A percentile compares a stretch with the other conserved stretches of the same genome.
phyloP scores from a whole-genome alignment of 2,113 vertebrate genomes.

The Caranx melampygus region DNA sequence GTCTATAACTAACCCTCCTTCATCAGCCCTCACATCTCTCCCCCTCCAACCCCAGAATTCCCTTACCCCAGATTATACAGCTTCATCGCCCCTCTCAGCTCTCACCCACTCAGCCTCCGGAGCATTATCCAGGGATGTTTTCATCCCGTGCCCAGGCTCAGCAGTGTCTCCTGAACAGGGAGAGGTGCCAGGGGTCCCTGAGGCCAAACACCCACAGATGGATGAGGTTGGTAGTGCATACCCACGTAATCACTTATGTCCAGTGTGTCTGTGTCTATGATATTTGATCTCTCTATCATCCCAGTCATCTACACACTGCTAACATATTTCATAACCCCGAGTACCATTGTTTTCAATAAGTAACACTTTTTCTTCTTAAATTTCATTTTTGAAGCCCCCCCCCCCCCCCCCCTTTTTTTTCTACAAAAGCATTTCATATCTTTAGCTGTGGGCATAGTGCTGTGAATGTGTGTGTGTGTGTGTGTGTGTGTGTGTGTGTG shows the following conservation, averaged over 20 bases:
- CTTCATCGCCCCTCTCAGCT: conserved; percentile 13
- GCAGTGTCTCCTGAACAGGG: conserved; percentile 18
- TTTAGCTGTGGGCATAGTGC: conserved; percentile 10
- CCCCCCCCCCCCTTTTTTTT: neutral
- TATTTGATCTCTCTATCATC: conserved; percentile 5
- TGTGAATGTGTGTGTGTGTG: conserved; percentile 19
- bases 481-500: conserved; percentile 11
- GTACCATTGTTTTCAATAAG: neutral
- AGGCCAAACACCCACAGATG: conserved; percentile 40
- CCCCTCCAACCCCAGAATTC: neutral
- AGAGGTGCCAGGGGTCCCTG: conserved; percentile 34
- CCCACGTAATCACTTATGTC: neutral
- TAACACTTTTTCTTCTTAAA: neutral
- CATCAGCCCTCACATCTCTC: neutral
- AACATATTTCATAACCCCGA: neutral
- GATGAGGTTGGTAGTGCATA: conserved; percentile 8
- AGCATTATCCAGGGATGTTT: conserved; percentile 33
- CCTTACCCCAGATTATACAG: neutral
- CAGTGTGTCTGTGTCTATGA: neutral
- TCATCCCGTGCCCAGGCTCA: conserved; percentile 41
- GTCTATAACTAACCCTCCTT: neutral
- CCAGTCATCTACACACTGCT: neutral
- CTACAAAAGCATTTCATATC: neutral
- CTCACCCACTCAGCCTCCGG: conserved; percentile 24
- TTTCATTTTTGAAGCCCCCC: neutral